Evolutionary conservation across 2,797 vertebrate genomes (phyloP), one percentile per base, ranked within the genome.

Genomic region (Crocidura indochinensis): DNA sequence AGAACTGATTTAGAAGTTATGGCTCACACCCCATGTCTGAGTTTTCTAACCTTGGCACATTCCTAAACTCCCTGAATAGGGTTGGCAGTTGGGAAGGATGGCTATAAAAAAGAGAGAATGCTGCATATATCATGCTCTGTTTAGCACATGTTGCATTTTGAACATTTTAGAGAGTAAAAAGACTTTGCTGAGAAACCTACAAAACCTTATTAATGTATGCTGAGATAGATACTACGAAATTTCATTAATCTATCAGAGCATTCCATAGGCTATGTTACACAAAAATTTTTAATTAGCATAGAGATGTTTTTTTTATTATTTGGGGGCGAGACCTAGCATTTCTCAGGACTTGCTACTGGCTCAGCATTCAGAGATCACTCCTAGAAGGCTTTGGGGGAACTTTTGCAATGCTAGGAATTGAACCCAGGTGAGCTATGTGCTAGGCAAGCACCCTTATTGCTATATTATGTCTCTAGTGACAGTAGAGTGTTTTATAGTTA

Each of bases 41-140:
- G 88, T 88, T 88, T 87, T 95, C 95, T 96, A 96, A 96, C 96
- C 96, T 96, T 96, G 96, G 96, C 95, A 96, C 92, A 96, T 94
- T 85, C 94, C 84, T 84, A 91, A 94, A 84, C 94, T 93, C 95
- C 93, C 88, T 92, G 96, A 96, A 95, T 96, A 95, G 95, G 94
- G 88, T 4, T 96, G 94, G 95, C 95, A 96, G 94, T 96, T 94
- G 94, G 93, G 71, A 88, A 92, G 88, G 53, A 91, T 65, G 81
- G 86, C 94, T 96, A 96, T 95, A 95, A 95, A 38, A 96, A 95
- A 96, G 96, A 96, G 93, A 92, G 86, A 93, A 60, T 60, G 83
- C 94, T 92, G 92, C 90, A 75, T 91, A 62, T 84, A 92, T 92
- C 90, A 91, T 82, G 69, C 86, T 95, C 94, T 93, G 88, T 95